Conservation (phyloP, 2,888 invertebrate species). For the Elegia similella region DNA sequence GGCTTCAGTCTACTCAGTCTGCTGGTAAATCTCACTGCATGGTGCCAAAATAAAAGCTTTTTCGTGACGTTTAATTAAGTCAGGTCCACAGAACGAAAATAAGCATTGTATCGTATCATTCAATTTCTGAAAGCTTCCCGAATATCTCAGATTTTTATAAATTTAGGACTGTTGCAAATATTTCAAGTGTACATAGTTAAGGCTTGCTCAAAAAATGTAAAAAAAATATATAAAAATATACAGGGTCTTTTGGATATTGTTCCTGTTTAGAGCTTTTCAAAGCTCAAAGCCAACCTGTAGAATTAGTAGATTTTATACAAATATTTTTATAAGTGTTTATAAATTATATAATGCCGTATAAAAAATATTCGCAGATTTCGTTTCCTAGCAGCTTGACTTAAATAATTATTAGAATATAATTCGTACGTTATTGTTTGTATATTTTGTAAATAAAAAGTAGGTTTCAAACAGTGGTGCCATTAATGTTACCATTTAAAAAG, state of each 20-base stretch:
- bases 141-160: neutral
- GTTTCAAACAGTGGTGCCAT: slow-evolving; percentile 63
- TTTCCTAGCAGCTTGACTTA: slow-evolving; percentile 11
- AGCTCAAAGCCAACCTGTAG: slow-evolving; percentile 14
- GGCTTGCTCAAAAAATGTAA: slow-evolving; percentile 28
- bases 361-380: neutral
- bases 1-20: too few relatives aligned
- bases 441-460: slow-evolving; percentile 31
- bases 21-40: too few relatives aligned
- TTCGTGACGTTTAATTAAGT: too few relatives aligned
- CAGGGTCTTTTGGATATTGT: slow-evolving; percentile 18
- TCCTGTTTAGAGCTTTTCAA: slow-evolving; percentile 17
- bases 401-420: neutral
- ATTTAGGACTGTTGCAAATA: slow-evolving; percentile 5
- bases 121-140: too few relatives aligned
- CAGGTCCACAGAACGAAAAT: too few relatives aligned
- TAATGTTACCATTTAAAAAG: slow-evolving; percentile 64
- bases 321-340: slow-evolving; percentile 22
- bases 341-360: neutral
- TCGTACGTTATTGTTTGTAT: slow-evolving; percentile 23
- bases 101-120: too few relatives aligned
- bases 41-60: too few relatives aligned
- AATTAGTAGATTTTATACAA: slow-evolving; percentile 27
- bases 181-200: slow-evolving; percentile 18
- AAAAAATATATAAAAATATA: slow-evolving; percentile 19